Percentiles rank a stretch among this genome's conserved stretches.
phyloP scores from a whole-genome alignment of 2,113 vertebrate species.

The Hypocryptadius cinnamomeus region DNA sequence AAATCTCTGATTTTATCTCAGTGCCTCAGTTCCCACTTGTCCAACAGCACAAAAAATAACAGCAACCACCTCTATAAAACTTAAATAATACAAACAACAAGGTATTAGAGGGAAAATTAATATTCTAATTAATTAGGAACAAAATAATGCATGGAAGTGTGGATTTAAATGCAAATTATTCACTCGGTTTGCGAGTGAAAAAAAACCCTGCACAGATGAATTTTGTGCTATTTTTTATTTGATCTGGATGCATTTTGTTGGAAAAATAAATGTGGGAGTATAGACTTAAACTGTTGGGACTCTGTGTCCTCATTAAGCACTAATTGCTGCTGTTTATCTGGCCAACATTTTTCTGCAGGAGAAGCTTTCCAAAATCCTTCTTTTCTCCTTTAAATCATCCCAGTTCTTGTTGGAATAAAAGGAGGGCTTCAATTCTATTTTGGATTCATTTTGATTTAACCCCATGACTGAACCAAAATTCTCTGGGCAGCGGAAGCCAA shows the following conservation, averaged over 20 bases:
- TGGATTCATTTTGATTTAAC: neutral
- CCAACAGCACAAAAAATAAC: neutral
- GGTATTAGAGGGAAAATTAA: neutral
- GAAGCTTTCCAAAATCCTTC: neutral
- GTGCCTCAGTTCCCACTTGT: neutral
- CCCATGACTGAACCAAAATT: neutral
- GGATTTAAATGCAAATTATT: neutral
- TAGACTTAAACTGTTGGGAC: neutral
- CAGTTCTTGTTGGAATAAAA: neutral
- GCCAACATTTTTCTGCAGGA: neutral
- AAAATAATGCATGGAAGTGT: accelerated
- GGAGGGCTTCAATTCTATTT: neutral
- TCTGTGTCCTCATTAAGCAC: neutral
- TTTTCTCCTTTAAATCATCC: neutral
- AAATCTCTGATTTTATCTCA: accelerated
- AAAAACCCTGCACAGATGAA: neutral
- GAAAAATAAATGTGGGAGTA: neutral
- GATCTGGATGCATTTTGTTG: neutral
- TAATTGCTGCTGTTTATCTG: neutral
- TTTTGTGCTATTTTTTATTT: neutral
- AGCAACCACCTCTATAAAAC: accelerated
- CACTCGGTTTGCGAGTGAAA: neutral
- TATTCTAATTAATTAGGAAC: neutral
- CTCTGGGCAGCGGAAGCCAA: accelerated
- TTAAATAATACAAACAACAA: accelerated